Evolutionary conservation across 1,140 invertebrate species (phyloP).

Genomic region (Onthophagus taurus): DNA sequence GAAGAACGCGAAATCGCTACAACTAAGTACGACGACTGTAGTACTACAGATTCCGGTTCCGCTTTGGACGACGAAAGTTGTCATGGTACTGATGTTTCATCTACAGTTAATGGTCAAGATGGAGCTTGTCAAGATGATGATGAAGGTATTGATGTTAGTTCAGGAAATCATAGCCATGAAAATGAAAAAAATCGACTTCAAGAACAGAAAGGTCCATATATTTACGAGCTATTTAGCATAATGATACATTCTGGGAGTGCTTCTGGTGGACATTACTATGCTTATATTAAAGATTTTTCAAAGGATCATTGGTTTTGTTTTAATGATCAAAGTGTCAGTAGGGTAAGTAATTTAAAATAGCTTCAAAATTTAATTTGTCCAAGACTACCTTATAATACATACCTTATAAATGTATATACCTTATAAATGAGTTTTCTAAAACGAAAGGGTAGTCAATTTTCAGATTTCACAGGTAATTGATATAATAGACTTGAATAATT

Average conservation of each 20-base stretch:
- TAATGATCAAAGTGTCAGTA: constrained; percentile 66
- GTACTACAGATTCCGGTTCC: constrained; percentile 60
- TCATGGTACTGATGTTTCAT: constrained; percentile 38
- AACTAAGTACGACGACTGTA: constrained; percentile 53
- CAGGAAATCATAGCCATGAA: constrained; percentile 27
- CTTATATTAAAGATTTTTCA: constrained; percentile 83
- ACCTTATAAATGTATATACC: no score
- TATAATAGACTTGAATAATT: no score
- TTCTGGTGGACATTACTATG: constrained; percentile 88
- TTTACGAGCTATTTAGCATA: constrained; percentile 85
- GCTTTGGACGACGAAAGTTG: constrained; percentile 56
- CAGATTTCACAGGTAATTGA: no score
- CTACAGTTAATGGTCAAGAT: constrained; percentile 31
- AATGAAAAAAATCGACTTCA: constrained; percentile 45
- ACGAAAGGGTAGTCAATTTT: no score
- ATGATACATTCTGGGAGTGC: constrained; percentile 92
- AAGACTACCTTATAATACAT: no score
- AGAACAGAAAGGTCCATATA: constrained; percentile 55
- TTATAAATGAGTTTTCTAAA: no score
- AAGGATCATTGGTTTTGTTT: constrained; percentile 73
- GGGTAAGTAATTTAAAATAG: no score
- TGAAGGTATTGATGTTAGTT: constrained; percentile 43
- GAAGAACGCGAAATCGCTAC: constrained; percentile 38
- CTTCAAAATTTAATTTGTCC: no score
- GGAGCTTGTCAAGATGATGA: constrained; percentile 44